phyloP scores from a whole-genome alignment of 2,888 invertebrate genomes.

The Drosophila gaucha region DNA sequence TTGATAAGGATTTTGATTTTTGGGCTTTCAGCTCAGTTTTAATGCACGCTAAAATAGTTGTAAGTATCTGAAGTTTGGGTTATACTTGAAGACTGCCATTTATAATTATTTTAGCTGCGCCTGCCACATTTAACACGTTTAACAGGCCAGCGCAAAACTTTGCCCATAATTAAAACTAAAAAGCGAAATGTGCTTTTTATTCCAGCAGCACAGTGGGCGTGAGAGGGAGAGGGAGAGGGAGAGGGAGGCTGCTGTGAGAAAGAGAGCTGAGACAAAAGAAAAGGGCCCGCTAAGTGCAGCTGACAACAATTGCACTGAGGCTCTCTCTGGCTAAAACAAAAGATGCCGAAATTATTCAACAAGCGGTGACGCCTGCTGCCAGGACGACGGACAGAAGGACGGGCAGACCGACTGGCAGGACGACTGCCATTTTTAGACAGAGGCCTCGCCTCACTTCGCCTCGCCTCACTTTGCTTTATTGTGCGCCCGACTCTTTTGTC shows the following conservation, averaged over 20 bases:
- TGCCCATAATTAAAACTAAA: slow-evolving; percentile 72
- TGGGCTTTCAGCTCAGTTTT: not conserved
- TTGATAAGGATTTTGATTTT: not conserved
- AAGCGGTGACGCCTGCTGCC: slow-evolving; percentile 62
- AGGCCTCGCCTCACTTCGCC: slow-evolving; percentile 13
- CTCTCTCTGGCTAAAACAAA: slow-evolving; percentile 52
- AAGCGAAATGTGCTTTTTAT: slow-evolving; percentile 65
- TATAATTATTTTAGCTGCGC: slow-evolving; percentile 56
- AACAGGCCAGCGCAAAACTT: slow-evolving; percentile 64
- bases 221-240: not conserved
- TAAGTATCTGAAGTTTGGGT: not conserved
- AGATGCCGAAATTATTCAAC: slow-evolving; percentile 72
- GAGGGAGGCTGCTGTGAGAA: not conserved
- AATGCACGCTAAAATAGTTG: not conserved
- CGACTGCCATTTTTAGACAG: slow-evolving; percentile 48
- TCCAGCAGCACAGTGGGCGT: slow-evolving; percentile 5
- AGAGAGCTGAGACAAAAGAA: slow-evolving; percentile 26
- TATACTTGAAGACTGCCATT: slow-evolving; percentile 36
- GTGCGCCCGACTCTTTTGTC: slow-evolving; percentile 50
- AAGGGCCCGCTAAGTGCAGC: slow-evolving; percentile 59
- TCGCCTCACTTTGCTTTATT: slow-evolving; percentile 17
- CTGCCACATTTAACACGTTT: slow-evolving; percentile 60
- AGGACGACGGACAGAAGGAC: slow-evolving; percentile 3
- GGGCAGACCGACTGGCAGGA: slow-evolving; percentile 31
- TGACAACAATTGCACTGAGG: slow-evolving; percentile 68